Evolutionary conservation across 2,888 invertebrate genomes (phyloP).

Genomic region (Drosophila demipolita): DNA sequence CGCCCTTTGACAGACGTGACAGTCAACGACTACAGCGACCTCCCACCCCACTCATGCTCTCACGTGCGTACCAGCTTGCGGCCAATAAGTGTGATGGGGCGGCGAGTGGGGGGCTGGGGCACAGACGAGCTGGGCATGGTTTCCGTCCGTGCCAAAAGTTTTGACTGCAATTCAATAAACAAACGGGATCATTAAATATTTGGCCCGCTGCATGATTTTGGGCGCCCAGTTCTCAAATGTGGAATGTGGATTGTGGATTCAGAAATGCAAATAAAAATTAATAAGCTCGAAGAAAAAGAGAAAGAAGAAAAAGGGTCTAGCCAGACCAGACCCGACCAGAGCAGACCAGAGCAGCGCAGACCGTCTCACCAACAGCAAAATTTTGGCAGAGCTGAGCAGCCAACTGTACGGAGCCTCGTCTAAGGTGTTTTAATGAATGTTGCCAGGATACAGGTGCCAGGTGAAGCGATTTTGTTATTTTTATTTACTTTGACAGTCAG

Average conservation of each 20-base stretch:
- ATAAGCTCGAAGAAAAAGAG: constrained; percentile 34
- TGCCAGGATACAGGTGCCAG: constrained; percentile 84
- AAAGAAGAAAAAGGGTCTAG: not conserved
- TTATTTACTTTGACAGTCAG: constrained; percentile 81
- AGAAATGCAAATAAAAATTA: constrained; percentile 62
- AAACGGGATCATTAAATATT: constrained; percentile 80
- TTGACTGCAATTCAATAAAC: constrained; percentile 79
- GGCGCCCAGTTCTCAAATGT: constrained; percentile 53
- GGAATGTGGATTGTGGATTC: constrained; percentile 23
- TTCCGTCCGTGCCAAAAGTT: constrained; percentile 77
- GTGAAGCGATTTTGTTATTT: constrained; percentile 84
- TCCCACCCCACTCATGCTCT: constrained; percentile 20
- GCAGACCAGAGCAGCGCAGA: not conserved
- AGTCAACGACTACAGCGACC: constrained; percentile 42
- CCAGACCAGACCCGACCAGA: constrained; percentile 4
- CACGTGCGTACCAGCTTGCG: constrained; percentile 60
- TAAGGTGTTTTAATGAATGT: constrained; percentile 81
- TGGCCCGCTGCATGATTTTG: constrained; percentile 46
- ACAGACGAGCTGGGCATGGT: constrained; percentile 53
- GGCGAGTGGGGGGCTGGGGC: not conserved
- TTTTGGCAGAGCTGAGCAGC: constrained; percentile 56
- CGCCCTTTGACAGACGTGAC: constrained; percentile 62
- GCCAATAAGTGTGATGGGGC: constrained; percentile 42
- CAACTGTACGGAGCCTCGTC: constrained; percentile 38
- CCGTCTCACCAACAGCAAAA: constrained; percentile 33